Evolutionary conservation across 2,888 invertebrate species (phyloP).

Genomic region (Halictus ligatus): DNA sequence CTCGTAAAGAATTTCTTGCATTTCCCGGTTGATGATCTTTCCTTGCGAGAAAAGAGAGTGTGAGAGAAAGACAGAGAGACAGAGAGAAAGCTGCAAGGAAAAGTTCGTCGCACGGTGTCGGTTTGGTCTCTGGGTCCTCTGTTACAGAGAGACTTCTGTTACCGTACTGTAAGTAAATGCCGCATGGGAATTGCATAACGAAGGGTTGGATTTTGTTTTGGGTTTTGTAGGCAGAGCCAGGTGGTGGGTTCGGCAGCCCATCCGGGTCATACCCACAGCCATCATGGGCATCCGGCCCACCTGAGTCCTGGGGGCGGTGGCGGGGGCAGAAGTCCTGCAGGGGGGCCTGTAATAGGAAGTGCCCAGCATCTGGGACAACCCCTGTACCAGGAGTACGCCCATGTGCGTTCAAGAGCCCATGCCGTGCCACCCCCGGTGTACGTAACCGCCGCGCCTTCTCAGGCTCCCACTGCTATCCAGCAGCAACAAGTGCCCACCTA

Average conservation of each 20-base stretch:
- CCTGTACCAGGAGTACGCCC: conserved; percentile 86
- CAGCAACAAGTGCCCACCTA: conserved; percentile 84
- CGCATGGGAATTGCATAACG: conserved; percentile 73
- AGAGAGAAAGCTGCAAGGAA: conserved; percentile 15
- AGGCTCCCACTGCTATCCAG: conserved; percentile 81
- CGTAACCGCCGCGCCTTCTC: conserved; percentile 87
- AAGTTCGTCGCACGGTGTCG: conserved; percentile 26
- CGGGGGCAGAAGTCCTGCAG: conserved; percentile 80
- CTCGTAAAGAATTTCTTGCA: neutral
- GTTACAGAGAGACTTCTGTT: conserved; percentile 43
- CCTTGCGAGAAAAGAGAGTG: neutral
- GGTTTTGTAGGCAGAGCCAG: conserved; percentile 82
- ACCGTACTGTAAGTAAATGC: conserved; percentile 55
- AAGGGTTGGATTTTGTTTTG: conserved; percentile 71
- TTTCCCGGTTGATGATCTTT: neutral
- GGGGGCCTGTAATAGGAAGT: conserved; percentile 84
- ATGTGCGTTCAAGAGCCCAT: conserved; percentile 82
- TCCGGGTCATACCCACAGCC: conserved; percentile 82
- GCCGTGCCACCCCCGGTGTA: conserved; percentile 89
- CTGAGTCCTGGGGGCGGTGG: conserved; percentile 79
- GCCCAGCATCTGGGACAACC: conserved; percentile 87
- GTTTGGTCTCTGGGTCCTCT: conserved; percentile 55
- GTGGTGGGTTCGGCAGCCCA: conserved; percentile 82
- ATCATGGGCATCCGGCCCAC: conserved; percentile 81
- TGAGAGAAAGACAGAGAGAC: conserved; percentile 14